phyloP scores from a whole-genome alignment of 2,888 invertebrate species.

The Mythimna impura region DNA sequence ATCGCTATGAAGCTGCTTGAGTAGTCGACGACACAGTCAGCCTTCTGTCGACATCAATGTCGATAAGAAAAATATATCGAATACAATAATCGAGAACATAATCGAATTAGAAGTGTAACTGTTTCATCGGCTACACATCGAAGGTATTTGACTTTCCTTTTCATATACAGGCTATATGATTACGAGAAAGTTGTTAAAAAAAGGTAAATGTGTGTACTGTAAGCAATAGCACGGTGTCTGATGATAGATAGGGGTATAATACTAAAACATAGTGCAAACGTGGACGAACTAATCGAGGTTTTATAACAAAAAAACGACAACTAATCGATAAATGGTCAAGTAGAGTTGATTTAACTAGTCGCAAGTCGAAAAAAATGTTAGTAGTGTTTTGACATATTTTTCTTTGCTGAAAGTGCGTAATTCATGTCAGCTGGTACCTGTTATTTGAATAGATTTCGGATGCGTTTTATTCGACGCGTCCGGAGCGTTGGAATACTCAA shows the following conservation, averaged over 20 bases:
- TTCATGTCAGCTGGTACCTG: conserved; percentile 90
- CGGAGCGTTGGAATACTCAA: conserved; percentile 84
- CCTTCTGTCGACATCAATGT: conserved; percentile 51
- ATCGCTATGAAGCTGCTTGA: conserved; percentile 72
- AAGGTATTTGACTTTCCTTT: conserved; percentile 76
- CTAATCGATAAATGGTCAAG: conserved; percentile 89
- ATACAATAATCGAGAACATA: conserved; percentile 40
- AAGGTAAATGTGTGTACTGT: conserved; percentile 70
- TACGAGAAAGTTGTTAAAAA: conserved; percentile 72
- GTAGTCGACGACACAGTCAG: conserved; percentile 69
- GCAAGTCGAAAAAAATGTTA: conserved; percentile 90
- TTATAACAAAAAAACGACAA: conserved; percentile 82
- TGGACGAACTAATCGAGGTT: conserved; percentile 87
- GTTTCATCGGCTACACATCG: conserved; percentile 69
- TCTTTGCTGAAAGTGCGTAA: conserved; percentile 91
- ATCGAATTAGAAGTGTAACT: conserved; percentile 62
- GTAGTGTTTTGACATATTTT: conserved; percentile 91
- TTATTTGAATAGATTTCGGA: conserved; percentile 78
- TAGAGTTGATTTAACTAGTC: conserved; percentile 91
- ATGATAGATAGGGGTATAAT: conserved; percentile 84
- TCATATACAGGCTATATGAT: conserved; percentile 86
- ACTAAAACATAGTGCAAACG: conserved; percentile 89
- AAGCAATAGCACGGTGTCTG: conserved; percentile 79
- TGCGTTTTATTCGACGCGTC: conserved; percentile 60
- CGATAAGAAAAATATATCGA: conserved; percentile 49